Percentiles rank a stretch among this genome's conserved stretches.
phyloP scores from a whole-genome alignment of 2,113 vertebrate genomes.

The Ivindomyrus marchei region DNA sequence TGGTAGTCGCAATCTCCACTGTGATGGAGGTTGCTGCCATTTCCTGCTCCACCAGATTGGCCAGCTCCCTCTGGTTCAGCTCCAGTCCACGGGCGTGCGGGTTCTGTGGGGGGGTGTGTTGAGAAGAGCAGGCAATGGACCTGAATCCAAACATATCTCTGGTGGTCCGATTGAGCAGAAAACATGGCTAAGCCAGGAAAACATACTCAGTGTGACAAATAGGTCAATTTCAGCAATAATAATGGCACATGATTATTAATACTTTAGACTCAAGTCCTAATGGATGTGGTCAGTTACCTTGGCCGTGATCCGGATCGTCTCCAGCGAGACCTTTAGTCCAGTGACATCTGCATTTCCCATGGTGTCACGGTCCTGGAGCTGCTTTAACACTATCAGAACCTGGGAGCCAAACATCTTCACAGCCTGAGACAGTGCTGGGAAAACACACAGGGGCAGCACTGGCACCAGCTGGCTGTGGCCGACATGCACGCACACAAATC shows the following conservation, averaged over 20 bases:
- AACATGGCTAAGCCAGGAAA: background rate
- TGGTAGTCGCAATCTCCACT: constrained; percentile 73
- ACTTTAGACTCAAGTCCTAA: background rate
- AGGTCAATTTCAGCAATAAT: background rate
- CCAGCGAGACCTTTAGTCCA: constrained; percentile 57
- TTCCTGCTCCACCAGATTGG: constrained; percentile 86
- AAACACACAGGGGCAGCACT: background rate
- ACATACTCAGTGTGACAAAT: background rate
- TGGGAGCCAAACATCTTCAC: constrained; percentile 74
- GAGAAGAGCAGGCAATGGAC: background rate
- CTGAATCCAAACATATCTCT: background rate
- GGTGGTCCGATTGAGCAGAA: background rate
- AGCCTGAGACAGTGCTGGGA: constrained; percentile 71
- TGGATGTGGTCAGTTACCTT: constrained; percentile 59
- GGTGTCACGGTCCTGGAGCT: constrained; percentile 60
- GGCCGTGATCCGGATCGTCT: constrained; percentile 58
- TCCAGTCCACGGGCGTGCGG: constrained; percentile 74
- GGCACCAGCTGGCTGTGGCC: background rate
- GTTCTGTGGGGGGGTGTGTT: constrained; percentile 53
- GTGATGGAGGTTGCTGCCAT: constrained; percentile 77
- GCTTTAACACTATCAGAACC: constrained; percentile 65
- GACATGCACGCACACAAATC: background rate
- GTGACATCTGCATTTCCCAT: constrained; percentile 47
- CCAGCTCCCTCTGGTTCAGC: constrained; percentile 77
- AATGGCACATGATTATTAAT: background rate